Evolutionary conservation across 2,888 invertebrate species (phyloP).

Genomic region (Cenopis cana): DNA sequence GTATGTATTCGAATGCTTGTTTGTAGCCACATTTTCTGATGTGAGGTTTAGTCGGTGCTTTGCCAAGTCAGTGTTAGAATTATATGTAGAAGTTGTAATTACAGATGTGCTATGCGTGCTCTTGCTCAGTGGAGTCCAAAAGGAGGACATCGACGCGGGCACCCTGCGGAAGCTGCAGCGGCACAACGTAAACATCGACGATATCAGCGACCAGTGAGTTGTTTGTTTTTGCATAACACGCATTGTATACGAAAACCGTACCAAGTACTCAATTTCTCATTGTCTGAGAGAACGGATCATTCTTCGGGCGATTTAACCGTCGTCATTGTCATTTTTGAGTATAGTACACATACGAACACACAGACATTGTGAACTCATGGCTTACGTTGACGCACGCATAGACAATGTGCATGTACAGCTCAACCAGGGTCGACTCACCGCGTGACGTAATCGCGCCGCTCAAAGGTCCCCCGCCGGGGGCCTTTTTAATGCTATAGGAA

Average conservation of each 20-base stretch:
- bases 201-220: constrained; percentile 72
- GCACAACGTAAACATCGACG: constrained; percentile 70
- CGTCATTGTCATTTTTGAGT: not conserved
- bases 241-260: not conserved
- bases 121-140: constrained; percentile 74
- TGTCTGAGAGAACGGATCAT: not conserved
- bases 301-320: not conserved
- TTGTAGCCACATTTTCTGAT: not conserved
- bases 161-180: constrained; percentile 67
- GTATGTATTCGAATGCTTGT: not conserved
- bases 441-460: too few species aligned
- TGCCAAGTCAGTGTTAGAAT: not conserved
- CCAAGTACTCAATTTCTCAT: not conserved
- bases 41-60: not conserved
- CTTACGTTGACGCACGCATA: too few species aligned
- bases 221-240: constrained; percentile 27
- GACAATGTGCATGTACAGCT: too few species aligned
- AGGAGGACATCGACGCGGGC: constrained; percentile 69
- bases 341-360: too few species aligned
- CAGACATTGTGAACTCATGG: too few species aligned
- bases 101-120: constrained; percentile 78
- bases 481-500: too few species aligned
- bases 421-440: too few species aligned
- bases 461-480: too few species aligned
- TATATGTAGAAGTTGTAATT: constrained; percentile 50